Percentiles rank a stretch among this genome's conserved stretches.
These are phyloP conservation scores for Baccha elongata DNA, from an alignment of 2,888 invertebrate species.

Conservation along the genomic window DNA sequence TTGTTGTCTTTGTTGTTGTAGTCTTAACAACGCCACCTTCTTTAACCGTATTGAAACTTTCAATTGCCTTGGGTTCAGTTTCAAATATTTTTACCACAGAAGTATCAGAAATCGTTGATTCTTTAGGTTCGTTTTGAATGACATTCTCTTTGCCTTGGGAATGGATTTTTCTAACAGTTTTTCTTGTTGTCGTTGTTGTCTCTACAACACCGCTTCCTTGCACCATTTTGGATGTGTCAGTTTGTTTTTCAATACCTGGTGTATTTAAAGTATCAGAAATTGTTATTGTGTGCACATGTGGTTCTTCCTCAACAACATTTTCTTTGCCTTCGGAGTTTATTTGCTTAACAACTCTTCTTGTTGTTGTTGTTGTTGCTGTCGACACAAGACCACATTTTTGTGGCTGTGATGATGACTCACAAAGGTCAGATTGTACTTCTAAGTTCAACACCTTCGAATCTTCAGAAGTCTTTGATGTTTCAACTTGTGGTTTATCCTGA, in stretches of 20 bases:
- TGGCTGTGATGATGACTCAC: no score
- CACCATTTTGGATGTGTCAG: background rate
- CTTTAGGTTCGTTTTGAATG: background rate
- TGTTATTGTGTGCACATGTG: background rate
- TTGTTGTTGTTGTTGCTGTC: no score
- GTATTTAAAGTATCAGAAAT: conserved; percentile 8
- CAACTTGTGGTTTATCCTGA: conserved; percentile 66
- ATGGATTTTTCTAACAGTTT: background rate
- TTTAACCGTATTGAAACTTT: background rate
- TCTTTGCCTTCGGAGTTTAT: conserved; percentile 67
- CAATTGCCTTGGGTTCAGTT: background rate
- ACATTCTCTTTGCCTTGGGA: background rate
- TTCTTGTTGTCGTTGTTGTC: conserved; percentile 79
- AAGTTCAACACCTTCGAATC: no score
- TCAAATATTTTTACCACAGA: background rate
- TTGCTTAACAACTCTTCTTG: conserved; percentile 72
- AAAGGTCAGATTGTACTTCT: no score
- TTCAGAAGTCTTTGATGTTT: conserved; percentile 31
- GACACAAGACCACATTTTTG: no score
- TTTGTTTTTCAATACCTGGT: conserved; percentile 67
- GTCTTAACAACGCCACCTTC: conserved; percentile 78
- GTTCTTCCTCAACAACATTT: background rate
- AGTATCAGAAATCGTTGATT: background rate
- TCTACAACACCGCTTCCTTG: conserved; percentile 77
- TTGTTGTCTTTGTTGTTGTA: conserved; percentile 80